Conservation (phyloP, 2,113 vertebrate species). For the Orientallactaga bullata region DNA sequence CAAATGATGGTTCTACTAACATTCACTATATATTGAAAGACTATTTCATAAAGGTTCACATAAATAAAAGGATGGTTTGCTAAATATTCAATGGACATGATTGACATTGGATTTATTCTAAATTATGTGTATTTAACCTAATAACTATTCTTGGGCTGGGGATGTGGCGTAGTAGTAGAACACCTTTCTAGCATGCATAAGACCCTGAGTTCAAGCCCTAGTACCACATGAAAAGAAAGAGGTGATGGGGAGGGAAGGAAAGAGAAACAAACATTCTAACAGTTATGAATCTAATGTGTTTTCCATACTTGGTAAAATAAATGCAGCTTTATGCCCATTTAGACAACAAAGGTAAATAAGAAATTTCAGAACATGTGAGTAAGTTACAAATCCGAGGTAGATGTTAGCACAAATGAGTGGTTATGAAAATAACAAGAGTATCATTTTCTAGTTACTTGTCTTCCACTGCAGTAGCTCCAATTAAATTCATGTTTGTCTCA, state of each 20-base stretch:
- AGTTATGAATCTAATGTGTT: constrained; percentile 29
- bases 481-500: constrained; percentile 95
- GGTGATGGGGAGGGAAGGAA: no score
- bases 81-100: constrained; percentile 45
- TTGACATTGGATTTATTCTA: constrained; percentile 41
- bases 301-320: constrained; percentile 26
- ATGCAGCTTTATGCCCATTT: background rate
- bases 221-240: no score
- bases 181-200: no score
- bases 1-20: constrained; percentile 31
- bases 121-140: constrained; percentile 52
- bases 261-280: background rate
- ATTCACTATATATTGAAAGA: background rate
- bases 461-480: constrained; percentile 98
- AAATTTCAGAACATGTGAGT: constrained; percentile 62
- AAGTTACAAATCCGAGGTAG: constrained; percentile 23
- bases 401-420: constrained; percentile 1
- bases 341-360: constrained; percentile 42
- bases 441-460: constrained; percentile 91
- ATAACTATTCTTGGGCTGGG: constrained; percentile 23
- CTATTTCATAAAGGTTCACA: constrained; percentile 35
- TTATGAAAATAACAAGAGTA: constrained; percentile 63
- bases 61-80: constrained; percentile 31
- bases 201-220: no score
- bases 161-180: no score